Evolutionary conservation across 1,140 invertebrate species (phyloP).

Genomic region (Drosophila paulistorum): DNA sequence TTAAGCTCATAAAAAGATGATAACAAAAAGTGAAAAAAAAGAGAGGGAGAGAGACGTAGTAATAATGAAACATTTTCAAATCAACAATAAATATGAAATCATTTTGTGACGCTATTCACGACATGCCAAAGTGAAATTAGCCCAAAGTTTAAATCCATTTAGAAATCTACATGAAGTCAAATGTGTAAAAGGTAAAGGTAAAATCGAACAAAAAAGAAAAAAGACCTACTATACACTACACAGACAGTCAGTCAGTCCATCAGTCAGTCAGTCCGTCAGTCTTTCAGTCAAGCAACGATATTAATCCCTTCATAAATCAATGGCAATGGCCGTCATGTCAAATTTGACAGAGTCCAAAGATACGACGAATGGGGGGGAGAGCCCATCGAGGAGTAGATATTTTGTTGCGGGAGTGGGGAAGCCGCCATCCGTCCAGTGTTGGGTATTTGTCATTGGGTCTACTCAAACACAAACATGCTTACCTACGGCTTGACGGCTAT

Average conservation of each 20-base stretch:
- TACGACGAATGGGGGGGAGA: neutral
- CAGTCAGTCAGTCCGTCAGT: neutral
- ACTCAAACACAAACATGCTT: neutral
- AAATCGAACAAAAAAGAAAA: slow-evolving; percentile 34
- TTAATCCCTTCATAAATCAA: slow-evolving; percentile 68
- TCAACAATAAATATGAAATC: slow-evolving; percentile 54
- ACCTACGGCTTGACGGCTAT: neutral
- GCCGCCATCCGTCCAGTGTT: neutral
- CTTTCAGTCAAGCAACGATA: slow-evolving; percentile 48
- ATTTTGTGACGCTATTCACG: slow-evolving; percentile 45
- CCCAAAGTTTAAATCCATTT: slow-evolving; percentile 76
- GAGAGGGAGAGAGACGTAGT: slow-evolving; percentile 1
- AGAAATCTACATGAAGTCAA: slow-evolving; percentile 67
- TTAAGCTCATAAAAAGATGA: slow-evolving; percentile 15
- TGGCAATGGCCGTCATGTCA: slow-evolving; percentile 51
- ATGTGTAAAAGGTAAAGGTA: slow-evolving; percentile 49
- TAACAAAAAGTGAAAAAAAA: slow-evolving; percentile 19
- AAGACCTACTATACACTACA: slow-evolving; percentile 23
- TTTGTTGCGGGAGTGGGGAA: neutral
- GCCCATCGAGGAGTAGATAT: neutral
- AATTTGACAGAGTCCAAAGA: slow-evolving; percentile 47
- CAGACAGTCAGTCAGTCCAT: slow-evolving; percentile 13
- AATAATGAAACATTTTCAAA: slow-evolving; percentile 34
- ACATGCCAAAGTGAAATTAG: slow-evolving; percentile 72
- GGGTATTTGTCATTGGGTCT: slow-evolving; percentile 53